Conservation (phyloP, 2,113 vertebrate species). For the Crocuta crocuta region DNA sequence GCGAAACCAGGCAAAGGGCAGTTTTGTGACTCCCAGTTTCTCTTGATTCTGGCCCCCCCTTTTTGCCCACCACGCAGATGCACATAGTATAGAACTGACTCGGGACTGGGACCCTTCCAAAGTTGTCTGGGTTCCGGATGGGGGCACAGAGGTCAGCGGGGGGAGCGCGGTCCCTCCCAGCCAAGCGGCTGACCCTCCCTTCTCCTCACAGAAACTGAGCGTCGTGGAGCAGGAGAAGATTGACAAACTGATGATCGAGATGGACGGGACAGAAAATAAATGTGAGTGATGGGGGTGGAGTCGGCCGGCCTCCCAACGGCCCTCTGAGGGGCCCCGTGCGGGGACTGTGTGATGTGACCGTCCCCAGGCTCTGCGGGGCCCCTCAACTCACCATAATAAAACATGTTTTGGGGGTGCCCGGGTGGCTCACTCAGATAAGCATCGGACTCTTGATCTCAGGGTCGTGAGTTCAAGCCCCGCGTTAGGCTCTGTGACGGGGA, state of each 20-base stretch:
- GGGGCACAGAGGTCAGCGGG: rapidly evolving
- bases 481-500: too few relatives aligned
- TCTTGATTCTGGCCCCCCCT: rapidly evolving
- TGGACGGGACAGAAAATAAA: conserved; percentile 99
- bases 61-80: not conserved
- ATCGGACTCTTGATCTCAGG: too few relatives aligned
- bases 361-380: too few relatives aligned
- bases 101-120: not conserved
- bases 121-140: rapidly evolving
- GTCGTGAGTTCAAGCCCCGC: too few relatives aligned
- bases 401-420: too few relatives aligned
- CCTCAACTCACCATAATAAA: too few relatives aligned
- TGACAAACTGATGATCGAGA: conserved; percentile 97
- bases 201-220: conserved; percentile 88
- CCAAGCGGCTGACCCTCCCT: not conserved
- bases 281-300: conserved; percentile 88
- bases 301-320: not conserved
- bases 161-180: too few relatives aligned
- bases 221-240: conserved; percentile 97
- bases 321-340: not conserved
- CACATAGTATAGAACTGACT: rapidly evolving
- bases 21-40: rapidly evolving
- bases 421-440: too few relatives aligned
- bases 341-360: rapidly evolving
- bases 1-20: not conserved